Evolutionary conservation across 2,113 vertebrate genomes (phyloP).

Genomic region (Erpornis zantholeuca): DNA sequence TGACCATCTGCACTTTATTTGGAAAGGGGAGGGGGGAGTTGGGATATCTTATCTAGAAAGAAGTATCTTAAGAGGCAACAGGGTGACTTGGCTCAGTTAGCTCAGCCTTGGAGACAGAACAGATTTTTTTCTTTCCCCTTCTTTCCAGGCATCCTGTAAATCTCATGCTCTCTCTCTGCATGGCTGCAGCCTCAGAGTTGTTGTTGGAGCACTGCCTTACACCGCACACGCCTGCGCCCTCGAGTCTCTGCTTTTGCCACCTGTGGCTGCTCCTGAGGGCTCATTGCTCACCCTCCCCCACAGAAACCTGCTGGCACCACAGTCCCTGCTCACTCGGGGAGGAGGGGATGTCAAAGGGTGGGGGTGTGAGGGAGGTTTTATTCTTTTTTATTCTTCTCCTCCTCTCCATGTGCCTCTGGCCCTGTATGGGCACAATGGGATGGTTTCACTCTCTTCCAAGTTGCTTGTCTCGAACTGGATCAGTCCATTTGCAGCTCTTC

Average conservation of each 20-base stretch:
- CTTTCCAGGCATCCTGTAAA: neutral
- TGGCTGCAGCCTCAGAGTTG: neutral
- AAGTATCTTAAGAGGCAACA: constrained; percentile 52
- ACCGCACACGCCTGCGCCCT: fast-evolving
- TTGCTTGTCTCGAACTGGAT: neutral
- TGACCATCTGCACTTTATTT: constrained; percentile 79
- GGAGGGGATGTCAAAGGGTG: neutral
- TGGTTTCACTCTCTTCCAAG: neutral
- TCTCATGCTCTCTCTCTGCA: neutral
- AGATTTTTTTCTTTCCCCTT: neutral
- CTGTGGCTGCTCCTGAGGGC: neutral
- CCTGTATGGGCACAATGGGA: neutral
- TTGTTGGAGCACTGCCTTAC: constrained; percentile 41
- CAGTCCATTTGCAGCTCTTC: neutral
- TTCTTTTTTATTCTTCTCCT: neutral
- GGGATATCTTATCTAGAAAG: constrained; percentile 34
- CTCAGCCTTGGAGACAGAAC: constrained; percentile 48
- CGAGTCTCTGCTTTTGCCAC: neutral
- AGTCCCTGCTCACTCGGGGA: fast-evolving
- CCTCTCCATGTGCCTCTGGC: neutral
- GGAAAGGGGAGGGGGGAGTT: constrained; percentile 42
- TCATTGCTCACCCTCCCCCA: neutral
- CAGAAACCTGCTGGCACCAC: neutral
- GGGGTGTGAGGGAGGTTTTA: neutral
- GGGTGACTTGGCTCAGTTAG: constrained; percentile 38